phyloP scores from a whole-genome alignment of 2,797 vertebrate species.

The Synanceia verrucosa region DNA sequence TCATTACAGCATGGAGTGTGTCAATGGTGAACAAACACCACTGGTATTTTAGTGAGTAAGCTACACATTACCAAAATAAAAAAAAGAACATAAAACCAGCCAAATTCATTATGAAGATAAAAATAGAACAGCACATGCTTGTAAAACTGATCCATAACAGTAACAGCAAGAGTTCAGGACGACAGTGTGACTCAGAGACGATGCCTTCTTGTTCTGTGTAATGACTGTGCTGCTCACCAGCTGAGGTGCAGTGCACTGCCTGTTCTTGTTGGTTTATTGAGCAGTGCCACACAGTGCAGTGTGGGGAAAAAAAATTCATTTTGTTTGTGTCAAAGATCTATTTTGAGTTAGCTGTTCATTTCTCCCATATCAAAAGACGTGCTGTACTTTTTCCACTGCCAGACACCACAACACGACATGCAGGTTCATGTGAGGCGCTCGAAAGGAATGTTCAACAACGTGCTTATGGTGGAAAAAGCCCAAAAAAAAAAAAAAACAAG shows the following conservation, averaged over 20 bases:
- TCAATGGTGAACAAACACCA: constrained; percentile 30
- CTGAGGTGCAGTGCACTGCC: constrained; percentile 53
- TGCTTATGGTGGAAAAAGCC: constrained; percentile 51
- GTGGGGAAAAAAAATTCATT: constrained; percentile 32
- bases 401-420: constrained; percentile 63
- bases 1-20: constrained; percentile 48
- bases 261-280: constrained; percentile 56
- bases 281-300: constrained; percentile 71
- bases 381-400: constrained; percentile 43
- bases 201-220: constrained; percentile 24
- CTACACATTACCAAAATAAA: constrained; percentile 43
- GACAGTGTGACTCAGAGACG: constrained; percentile 30
- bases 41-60: constrained; percentile 40
- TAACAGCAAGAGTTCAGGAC: constrained; percentile 51
- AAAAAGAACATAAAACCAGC: constrained; percentile 46
- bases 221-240: constrained; percentile 13
- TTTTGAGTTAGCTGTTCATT: constrained; percentile 23
- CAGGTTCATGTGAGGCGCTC: constrained; percentile 47
- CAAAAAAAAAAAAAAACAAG: constrained; percentile 34
- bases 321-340: constrained; percentile 39
- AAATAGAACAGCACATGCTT: constrained; percentile 73
- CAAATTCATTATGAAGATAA: constrained; percentile 46
- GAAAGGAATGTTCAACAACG: constrained; percentile 49
- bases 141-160: constrained; percentile 54
- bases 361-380: constrained; percentile 41